These are phyloP conservation scores for Astreopora myriophthalma DNA, from an alignment of 64 coral and sea anemone species.

Conservation along the genomic window DNA sequence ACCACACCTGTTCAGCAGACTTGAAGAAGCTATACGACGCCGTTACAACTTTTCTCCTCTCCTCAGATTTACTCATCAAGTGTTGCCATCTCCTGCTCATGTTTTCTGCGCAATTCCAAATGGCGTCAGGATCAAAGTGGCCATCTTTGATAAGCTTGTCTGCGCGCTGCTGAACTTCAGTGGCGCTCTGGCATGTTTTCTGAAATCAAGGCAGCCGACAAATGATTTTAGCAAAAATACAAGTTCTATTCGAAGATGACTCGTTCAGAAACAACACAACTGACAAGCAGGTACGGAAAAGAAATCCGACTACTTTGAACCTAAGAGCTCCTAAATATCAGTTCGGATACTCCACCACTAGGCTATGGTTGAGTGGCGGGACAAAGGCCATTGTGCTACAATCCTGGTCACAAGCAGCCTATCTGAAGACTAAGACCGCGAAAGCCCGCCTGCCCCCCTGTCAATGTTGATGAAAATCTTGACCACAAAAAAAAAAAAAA, in stretches of 20 bases:
- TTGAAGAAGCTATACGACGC: slow-evolving; percentile 93
- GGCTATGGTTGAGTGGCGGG: no score
- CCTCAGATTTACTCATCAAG: slow-evolving; percentile 87
- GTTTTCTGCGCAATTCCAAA: slow-evolving; percentile 82
- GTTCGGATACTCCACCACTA: no score
- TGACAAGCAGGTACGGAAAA: no score
- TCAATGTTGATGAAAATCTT: no score
- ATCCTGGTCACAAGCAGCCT: no score
- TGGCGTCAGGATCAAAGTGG: slow-evolving; percentile 85
- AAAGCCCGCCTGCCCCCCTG: no score
- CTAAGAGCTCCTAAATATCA: no score
- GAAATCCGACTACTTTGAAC: no score
- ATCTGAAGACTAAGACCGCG: no score
- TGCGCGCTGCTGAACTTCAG: slow-evolving; percentile 82
- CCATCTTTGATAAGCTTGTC: slow-evolving; percentile 94
- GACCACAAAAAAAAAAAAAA: no score
- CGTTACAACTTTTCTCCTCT: slow-evolving; percentile 78
- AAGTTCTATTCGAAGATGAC: not conserved
- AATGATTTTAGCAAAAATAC: not conserved
- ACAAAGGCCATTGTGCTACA: no score
- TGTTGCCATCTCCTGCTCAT: slow-evolving; percentile 94
- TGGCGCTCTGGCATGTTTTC: slow-evolving; percentile 99
- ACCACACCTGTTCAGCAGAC: slow-evolving; percentile 86
- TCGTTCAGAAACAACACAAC: no score
- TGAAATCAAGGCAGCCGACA: slow-evolving; percentile 28